phyloP scores from a whole-genome alignment of 2,888 invertebrate species.

The Pristionchus arcanus region DNA sequence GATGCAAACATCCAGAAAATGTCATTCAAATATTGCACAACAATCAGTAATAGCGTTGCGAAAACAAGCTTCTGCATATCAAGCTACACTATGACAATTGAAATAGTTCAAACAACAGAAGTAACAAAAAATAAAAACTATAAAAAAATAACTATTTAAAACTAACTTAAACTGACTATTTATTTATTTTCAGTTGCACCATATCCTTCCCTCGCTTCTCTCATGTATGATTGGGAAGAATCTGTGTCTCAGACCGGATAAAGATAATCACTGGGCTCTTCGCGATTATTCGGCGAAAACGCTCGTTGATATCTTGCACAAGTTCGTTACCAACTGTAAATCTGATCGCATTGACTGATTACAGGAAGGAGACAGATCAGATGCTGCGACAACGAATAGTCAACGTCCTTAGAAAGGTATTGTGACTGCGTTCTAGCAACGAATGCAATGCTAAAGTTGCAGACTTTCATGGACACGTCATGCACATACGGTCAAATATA shows the following conservation, averaged over 20 bases:
- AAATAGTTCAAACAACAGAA: too few species aligned
- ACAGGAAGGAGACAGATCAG: background rate
- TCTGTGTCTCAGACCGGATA: constrained; percentile 63
- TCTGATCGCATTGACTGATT: background rate
- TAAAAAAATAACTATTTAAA: background rate
- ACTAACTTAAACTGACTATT: background rate
- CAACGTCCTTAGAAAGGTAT: background rate
- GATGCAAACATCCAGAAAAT: background rate
- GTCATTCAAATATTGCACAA: background rate
- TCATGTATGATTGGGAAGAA: constrained; percentile 64
- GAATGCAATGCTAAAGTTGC: background rate
- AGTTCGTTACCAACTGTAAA: background rate
- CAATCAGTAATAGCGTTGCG: background rate
- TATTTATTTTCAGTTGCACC: constrained; percentile 64
- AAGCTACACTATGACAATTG: background rate
- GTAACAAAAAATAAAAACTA: background rate
- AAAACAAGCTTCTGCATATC: background rate
- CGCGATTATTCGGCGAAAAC: constrained; percentile 67
- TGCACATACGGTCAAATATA: constrained; percentile 60
- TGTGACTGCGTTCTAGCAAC: too few species aligned
- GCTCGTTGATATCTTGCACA: constrained; percentile 51
- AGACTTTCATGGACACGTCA: constrained; percentile 51
- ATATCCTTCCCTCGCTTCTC: constrained; percentile 64
- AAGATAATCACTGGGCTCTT: constrained; percentile 69
- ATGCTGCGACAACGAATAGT: background rate